These are phyloP conservation scores for Lumbricus terrestris DNA, from an alignment of 2,888 invertebrate genomes.

Conservation along the genomic window DNA sequence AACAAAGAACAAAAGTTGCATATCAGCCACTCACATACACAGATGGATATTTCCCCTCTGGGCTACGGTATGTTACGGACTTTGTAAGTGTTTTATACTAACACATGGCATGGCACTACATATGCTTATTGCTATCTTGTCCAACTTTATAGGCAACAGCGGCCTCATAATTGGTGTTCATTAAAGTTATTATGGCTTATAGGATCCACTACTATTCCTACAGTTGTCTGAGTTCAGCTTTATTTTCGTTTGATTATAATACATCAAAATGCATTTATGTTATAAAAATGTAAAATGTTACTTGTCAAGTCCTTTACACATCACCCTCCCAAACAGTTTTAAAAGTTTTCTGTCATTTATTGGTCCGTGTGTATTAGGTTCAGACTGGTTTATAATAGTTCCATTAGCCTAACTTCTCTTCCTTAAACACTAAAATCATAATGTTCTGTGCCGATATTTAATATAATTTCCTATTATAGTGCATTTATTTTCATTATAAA, in stretches of 20 bases:
- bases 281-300: not conserved
- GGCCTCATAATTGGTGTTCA: not conserved
- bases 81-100: not conserved
- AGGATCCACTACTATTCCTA: not conserved
- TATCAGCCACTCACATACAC: not conserved
- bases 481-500: not conserved
- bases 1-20: not conserved
- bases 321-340: not conserved
- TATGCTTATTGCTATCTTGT: not conserved
- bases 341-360: too few relatives aligned
- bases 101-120: not conserved
- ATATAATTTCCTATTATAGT: not conserved
- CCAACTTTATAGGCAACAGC: not conserved
- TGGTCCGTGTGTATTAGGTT: not conserved
- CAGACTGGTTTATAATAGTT: too few relatives aligned
- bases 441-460: not conserved
- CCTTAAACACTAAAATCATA: not conserved
- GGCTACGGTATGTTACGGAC: too few relatives aligned
- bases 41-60: not conserved
- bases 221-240: not conserved
- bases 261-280: not conserved
- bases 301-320: not conserved
- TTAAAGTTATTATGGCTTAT: not conserved
- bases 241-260: not conserved
- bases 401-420: not conserved